These are phyloP conservation scores for Chaunax sp. DNA, from an alignment of 2,797 vertebrate species.

Conservation along the genomic window DNA sequence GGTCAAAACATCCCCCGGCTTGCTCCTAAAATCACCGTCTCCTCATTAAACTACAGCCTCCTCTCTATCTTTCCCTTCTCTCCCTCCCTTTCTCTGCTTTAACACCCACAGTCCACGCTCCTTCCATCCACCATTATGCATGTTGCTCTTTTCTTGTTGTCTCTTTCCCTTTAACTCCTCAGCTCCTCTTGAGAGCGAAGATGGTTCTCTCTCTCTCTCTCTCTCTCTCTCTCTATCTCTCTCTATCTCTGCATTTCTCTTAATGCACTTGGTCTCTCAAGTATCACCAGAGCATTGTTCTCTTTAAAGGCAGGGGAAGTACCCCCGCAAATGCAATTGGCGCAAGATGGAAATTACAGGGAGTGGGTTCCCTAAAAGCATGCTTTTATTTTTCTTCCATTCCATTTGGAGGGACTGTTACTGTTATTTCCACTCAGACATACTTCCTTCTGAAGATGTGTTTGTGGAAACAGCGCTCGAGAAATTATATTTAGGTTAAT, in stretches of 20 bases:
- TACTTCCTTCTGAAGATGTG: constrained; percentile 60
- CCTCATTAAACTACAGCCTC: constrained; percentile 68
- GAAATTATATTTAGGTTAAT: constrained; percentile 80
- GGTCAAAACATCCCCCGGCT: constrained; percentile 65
- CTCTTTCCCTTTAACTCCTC: constrained; percentile 15
- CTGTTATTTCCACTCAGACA: constrained; percentile 77
- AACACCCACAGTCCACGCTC: constrained; percentile 12
- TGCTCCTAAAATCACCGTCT: constrained; percentile 50
- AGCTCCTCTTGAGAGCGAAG: constrained; percentile 17
- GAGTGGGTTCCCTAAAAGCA: constrained; percentile 71
- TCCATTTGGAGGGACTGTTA: constrained; percentile 59
- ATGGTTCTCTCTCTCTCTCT: constrained; percentile 43
- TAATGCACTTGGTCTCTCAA: constrained; percentile 68
- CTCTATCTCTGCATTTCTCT: not conserved
- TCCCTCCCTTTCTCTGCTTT: constrained; percentile 10
- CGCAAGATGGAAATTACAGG: constrained; percentile 80
- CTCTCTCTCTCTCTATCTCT: constrained; percentile 36
- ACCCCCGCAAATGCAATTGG: constrained; percentile 77
- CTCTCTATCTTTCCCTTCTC: constrained; percentile 12
- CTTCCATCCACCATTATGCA: constrained; percentile 13
- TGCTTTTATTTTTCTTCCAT: constrained; percentile 49
- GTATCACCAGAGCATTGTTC: constrained; percentile 49
- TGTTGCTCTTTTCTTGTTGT: constrained; percentile 31
- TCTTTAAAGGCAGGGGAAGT: constrained; percentile 58
- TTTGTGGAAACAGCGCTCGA: constrained; percentile 64